These are phyloP conservation scores for Petrocephalus microphthalmus DNA, from an alignment of 2,113 vertebrate genomes.

Conservation along the genomic window DNA sequence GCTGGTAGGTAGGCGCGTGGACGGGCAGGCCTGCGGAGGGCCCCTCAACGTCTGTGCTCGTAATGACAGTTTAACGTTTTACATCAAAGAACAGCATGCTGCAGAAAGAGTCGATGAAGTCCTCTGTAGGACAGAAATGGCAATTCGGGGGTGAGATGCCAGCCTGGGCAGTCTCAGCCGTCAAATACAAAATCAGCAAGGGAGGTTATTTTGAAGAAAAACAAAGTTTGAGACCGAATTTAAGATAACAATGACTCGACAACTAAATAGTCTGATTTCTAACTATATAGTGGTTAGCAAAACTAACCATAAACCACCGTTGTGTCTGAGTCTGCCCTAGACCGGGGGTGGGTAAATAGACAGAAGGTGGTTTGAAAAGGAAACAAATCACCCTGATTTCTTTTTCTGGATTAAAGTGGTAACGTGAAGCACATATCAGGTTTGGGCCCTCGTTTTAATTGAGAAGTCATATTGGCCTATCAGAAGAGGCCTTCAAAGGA, in stretches of 20 bases:
- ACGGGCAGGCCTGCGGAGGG: slow-evolving; percentile 2
- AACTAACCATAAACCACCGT: slow-evolving; percentile 67
- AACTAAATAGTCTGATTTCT: slow-evolving; percentile 64
- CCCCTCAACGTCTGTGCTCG: not conserved
- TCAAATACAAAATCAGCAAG: not conserved
- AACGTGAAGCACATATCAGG: slow-evolving; percentile 63
- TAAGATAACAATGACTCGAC: slow-evolving; percentile 54
- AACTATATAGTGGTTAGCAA: slow-evolving; percentile 64
- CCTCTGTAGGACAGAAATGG: not conserved
- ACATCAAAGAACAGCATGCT: slow-evolving; percentile 19
- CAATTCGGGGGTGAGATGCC: not conserved
- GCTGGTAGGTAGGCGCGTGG: not conserved
- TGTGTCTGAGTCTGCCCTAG: slow-evolving; percentile 73
- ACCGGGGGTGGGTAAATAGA: slow-evolving; percentile 62
- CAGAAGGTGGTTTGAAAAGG: slow-evolving; percentile 70
- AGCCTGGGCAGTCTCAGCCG: not conserved
- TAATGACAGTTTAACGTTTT: not conserved
- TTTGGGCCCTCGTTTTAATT: slow-evolving; percentile 61
- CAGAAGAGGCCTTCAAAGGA: not conserved
- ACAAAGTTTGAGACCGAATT: not conserved
- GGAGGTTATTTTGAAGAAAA: slow-evolving; percentile 21
- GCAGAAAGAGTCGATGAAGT: not conserved
- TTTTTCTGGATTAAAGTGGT: slow-evolving; percentile 73
- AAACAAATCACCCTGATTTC: slow-evolving; percentile 79
- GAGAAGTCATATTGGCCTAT: not conserved